phyloP scores from a whole-genome alignment of 35 echinoderm and acorn worm genomes.

The Strongylocentrotus purpuratus region DNA sequence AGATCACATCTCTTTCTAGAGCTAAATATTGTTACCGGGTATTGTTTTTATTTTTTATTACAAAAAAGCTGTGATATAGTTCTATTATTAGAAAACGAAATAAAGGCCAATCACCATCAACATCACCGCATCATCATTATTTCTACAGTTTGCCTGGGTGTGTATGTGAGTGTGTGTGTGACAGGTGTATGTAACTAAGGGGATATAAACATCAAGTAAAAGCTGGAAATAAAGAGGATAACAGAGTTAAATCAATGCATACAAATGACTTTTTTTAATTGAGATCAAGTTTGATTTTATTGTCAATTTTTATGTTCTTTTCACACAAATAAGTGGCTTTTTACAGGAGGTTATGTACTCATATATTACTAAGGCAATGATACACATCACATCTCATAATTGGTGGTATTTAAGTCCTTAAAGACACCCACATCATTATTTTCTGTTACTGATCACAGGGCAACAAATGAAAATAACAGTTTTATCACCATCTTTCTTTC shows the following conservation, averaged over 20 bases:
- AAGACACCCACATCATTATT: neutral
- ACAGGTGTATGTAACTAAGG: too few relatives aligned
- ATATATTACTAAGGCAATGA: conserved; percentile 12
- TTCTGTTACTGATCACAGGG: too few relatives aligned
- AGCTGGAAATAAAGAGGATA: neutral
- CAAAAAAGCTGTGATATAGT: too few relatives aligned
- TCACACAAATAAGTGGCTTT: neutral
- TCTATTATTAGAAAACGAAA: too few relatives aligned
- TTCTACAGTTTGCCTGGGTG: neutral
- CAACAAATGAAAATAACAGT: too few relatives aligned
- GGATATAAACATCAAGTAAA: neutral
- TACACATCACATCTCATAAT: neutral
- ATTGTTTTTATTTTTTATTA: too few relatives aligned
- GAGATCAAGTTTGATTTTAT: neutral
- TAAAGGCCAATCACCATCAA: too few relatives aligned
- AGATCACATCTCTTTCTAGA: too few relatives aligned
- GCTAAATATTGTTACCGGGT: too few relatives aligned
- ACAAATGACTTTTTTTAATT: neutral
- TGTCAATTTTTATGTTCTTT: neutral
- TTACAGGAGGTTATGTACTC: neutral
- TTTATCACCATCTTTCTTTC: too few relatives aligned
- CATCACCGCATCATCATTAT: too few relatives aligned
- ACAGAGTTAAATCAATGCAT: neutral
- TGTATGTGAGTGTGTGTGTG: neutral
- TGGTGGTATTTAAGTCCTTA: neutral